Conservation (phyloP, 1,140 invertebrate species). For the Zophobas morio region DNA sequence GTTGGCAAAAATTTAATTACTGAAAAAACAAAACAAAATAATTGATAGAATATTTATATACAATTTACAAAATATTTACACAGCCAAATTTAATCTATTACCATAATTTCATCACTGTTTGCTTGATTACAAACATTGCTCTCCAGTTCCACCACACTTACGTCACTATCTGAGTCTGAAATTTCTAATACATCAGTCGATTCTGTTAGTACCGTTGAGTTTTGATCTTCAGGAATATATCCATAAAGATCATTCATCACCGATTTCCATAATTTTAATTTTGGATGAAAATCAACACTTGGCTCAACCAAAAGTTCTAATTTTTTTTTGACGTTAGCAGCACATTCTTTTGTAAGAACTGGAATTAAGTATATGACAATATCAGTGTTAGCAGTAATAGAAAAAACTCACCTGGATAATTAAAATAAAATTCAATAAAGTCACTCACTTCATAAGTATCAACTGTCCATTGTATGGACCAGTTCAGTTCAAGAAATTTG, state of each 20-base stretch:
- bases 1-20: not conserved
- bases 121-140: not conserved
- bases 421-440: conserved; percentile 45
- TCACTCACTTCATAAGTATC: conserved; percentile 41
- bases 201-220: not conserved
- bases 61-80: not conserved
- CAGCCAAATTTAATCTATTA: not conserved
- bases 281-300: conserved; percentile 21
- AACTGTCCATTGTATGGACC: conserved; percentile 32
- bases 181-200: not conserved
- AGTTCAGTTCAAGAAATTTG: conserved; percentile 34
- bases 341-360: conserved; percentile 6
- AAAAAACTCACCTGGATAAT: conserved; percentile 43
- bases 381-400: not conserved
- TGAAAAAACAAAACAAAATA: not conserved
- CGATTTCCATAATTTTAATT: conserved; percentile 40
- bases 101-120: not conserved
- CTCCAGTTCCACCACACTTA: not conserved
- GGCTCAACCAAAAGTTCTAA: conserved; percentile 1
- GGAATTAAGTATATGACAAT: not conserved
- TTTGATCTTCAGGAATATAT: not conserved
- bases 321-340: conserved; percentile 2
- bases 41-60: not conserved
- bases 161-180: not conserved
- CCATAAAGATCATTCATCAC: conserved; percentile 8